A percentile compares a stretch with the other conserved stretches of the same genome.
Conservation (phyloP, 1,140 invertebrate genomes). For the Drosophila mauritiana region DNA sequence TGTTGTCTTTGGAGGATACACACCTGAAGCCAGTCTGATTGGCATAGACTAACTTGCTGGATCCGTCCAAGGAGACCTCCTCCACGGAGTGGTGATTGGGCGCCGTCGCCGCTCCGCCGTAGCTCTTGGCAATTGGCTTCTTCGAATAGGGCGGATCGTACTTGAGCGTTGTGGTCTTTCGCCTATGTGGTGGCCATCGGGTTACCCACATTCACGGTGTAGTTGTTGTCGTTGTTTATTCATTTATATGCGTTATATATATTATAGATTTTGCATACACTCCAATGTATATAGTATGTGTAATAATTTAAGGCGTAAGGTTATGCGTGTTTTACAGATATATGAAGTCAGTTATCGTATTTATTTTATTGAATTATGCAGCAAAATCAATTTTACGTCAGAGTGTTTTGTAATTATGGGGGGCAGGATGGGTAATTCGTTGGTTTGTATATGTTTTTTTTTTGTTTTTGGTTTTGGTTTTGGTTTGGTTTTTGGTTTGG, state of each 20-base stretch:
- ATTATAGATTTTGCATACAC: constrained; percentile 64
- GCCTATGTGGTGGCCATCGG: constrained; percentile 85
- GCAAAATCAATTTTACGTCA: constrained; percentile 55
- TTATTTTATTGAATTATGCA: constrained; percentile 52
- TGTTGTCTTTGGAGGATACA: constrained; percentile 36
- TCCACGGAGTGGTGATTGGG: constrained; percentile 88
- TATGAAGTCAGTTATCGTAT: constrained; percentile 42
- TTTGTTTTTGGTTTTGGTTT: constrained; percentile 31
- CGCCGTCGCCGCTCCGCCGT: constrained; percentile 88
- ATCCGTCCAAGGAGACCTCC: constrained; percentile 90
- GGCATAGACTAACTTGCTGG: constrained; percentile 92
- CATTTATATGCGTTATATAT: constrained; percentile 48
- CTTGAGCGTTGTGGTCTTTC: constrained; percentile 94
- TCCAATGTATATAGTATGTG: constrained; percentile 62
- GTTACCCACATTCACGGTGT: constrained; percentile 19
- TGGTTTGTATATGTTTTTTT: constrained; percentile 30
- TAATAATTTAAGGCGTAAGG: constrained; percentile 57
- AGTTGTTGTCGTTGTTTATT: constrained; percentile 27
- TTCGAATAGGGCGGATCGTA: constrained; percentile 94
- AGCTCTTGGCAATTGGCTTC: constrained; percentile 91
- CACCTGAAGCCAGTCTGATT: constrained; percentile 93
- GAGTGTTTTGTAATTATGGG: constrained; percentile 52
- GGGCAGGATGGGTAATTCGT: constrained; percentile 41
- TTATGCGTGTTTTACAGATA: constrained; percentile 66
- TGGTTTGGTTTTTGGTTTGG: constrained; percentile 31